These are phyloP conservation scores for Pristiophorus japonicus DNA, from an alignment of 2,113 vertebrate genomes.

Conservation along the genomic window DNA sequence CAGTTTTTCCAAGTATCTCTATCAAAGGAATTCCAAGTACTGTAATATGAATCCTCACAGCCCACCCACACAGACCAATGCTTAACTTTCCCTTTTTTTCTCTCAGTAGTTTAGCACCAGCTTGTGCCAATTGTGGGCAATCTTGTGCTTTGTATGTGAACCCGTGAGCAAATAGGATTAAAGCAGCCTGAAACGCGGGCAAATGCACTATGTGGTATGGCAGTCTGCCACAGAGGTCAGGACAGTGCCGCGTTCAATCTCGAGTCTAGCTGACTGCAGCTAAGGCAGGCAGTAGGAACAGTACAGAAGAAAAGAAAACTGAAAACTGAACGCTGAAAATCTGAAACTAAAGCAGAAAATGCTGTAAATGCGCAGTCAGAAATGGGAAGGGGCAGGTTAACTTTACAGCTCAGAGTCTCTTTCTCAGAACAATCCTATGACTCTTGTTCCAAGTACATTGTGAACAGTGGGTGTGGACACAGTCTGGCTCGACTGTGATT, in stretches of 20 bases:
- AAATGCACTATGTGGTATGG: not conserved
- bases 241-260: not conserved
- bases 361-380: not conserved
- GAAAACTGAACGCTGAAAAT: not conserved
- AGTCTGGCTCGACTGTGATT: not conserved
- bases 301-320: not conserved
- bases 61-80: not conserved
- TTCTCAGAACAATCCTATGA: not conserved
- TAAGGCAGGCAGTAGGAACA: not conserved
- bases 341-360: slow-evolving; percentile 6
- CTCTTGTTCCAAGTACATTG: not conserved
- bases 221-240: not conserved
- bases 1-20: slow-evolving; percentile 2
- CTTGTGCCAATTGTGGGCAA: slow-evolving; percentile 5
- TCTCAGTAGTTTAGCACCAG: not conserved
- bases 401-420: not conserved
- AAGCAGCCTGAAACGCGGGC: not conserved
- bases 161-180: slow-evolving; percentile 13
- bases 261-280: not conserved
- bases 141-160: not conserved
- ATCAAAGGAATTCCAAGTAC: not conserved
- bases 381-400: not conserved
- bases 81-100: not conserved
- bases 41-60: not conserved
- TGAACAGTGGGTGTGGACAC: not conserved